Evolutionary conservation across 2,888 invertebrate genomes (phyloP).

Genomic region (Temnothorax rugatulus): DNA sequence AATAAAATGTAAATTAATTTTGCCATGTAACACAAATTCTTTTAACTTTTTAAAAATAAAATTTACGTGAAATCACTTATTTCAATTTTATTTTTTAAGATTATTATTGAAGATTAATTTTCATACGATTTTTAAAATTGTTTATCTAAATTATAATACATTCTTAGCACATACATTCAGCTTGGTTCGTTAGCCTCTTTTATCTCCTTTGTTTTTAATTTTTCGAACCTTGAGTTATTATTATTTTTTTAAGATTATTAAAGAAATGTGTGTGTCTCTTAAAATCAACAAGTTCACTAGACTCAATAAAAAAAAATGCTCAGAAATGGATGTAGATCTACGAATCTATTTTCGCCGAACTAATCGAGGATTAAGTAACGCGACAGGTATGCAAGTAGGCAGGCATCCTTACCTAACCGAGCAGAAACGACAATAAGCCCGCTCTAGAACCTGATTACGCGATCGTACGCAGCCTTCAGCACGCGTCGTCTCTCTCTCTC

Average conservation of each 20-base stretch:
- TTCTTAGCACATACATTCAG: too few relatives aligned
- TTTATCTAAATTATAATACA: too few relatives aligned
- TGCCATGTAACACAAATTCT: background rate
- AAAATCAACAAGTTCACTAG: background rate
- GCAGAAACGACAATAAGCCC: conserved; percentile 26
- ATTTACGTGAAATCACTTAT: background rate
- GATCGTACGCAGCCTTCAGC: conserved; percentile 57
- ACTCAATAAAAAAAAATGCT: background rate
- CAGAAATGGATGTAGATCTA: background rate
- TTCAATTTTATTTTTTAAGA: background rate
- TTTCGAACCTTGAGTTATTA: too few relatives aligned
- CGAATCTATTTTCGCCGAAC: background rate
- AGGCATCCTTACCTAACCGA: conserved; percentile 24
- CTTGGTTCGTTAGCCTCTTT: too few relatives aligned
- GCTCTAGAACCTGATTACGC: conserved; percentile 58
- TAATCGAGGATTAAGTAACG: conserved; percentile 31
- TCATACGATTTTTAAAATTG: too few relatives aligned
- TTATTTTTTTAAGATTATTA: too few relatives aligned
- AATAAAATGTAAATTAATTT: conserved; percentile 6
- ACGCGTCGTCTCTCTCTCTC: background rate
- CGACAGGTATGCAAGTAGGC: background rate
- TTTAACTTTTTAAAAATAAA: background rate
- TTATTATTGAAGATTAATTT: too few relatives aligned
- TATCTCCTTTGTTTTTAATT: too few relatives aligned
- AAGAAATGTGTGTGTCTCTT: background rate